Evolutionary conservation across 1,140 invertebrate genomes (phyloP), one percentile per base, ranked within the genome.

Genomic region (Copidosoma floridanum): DNA sequence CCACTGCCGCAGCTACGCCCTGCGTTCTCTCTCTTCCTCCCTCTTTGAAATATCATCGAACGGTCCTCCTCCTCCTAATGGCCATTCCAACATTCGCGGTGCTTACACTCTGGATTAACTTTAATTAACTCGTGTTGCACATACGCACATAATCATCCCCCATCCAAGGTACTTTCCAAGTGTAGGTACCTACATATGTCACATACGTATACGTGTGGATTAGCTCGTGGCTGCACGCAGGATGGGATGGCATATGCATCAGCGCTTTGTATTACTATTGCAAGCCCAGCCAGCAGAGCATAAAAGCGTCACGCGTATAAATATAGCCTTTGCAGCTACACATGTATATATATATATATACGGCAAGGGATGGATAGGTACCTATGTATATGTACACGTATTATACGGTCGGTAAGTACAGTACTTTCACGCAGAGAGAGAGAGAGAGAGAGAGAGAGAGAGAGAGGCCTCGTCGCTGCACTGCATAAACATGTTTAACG

Each of bases 241-340:
- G 23, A 53, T 7, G 35, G 52, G 29, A 57, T 44, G 47, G 46
- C 52, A 60, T 40, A 50, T 44, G 57, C 51, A 21, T 57, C 24
- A 57, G 44, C 32, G 48, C 27, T n/a, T n/a, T n/a, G n/a, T n/a
- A n/a, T n/a, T n/a, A n/a, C n/a, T n/a, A n/a, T n/a, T n/a, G n/a
- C n/a, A n/a, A 56, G 46, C 32, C 37, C 40, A 53, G 23, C 47
- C 60, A n/a, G n/a, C n/a, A n/a, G 56, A 58, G 29, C 57, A 65
- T 59, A 63, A 61, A 68, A 50, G 51, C 46, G 52, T 43, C 58
- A 50, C 46, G 41, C 40, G 8, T n/a, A n/a, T n/a, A n/a, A n/a
- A n/a, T n/a, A n/a, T n/a, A n/a, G n/a, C n/a, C n/a, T n/a, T n/a
- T n/a, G n/a, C n/a, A n/a, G 57, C 50, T 44, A 6, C 40, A 48